Conservation (phyloP, 2,797 vertebrate genomes). For the Melanotaenia nigrans region DNA sequence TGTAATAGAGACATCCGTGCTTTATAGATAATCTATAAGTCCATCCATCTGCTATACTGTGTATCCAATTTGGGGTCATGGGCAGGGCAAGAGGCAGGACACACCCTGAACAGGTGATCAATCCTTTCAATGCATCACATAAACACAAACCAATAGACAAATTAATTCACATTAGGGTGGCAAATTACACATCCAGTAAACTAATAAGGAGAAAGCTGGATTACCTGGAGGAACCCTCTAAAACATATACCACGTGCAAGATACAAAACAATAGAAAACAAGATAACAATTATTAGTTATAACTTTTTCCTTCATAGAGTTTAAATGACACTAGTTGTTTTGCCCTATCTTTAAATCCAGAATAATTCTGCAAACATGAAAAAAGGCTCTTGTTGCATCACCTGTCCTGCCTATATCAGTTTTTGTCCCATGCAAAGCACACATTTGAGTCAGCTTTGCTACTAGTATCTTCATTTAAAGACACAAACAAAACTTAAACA, state of each 20-base stretch:
- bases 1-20: neutral
- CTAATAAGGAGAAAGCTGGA: conserved; percentile 3
- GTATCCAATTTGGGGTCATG: conserved; percentile 26
- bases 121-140: conserved; percentile 38
- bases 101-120: conserved; percentile 24
- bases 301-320: neutral
- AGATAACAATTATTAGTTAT: neutral
- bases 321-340: neutral
- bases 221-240: conserved; percentile 2
- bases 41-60: conserved; percentile 27
- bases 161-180: neutral
- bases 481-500: conserved; percentile 3
- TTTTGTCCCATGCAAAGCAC: conserved; percentile 14
- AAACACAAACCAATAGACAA: conserved; percentile 19
- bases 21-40: conserved; percentile 23
- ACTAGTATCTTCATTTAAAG: conserved; percentile 25
- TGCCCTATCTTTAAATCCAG: neutral
- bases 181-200: conserved; percentile 1
- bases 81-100: neutral
- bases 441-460: conserved; percentile 3
- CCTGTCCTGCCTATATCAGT: neutral
- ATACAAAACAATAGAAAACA: neutral
- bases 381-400: neutral
- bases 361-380: neutral
- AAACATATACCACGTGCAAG: too few species aligned